Evolutionary conservation across 2,113 vertebrate species (phyloP).

Genomic region (Peucedramus taeniatus): DNA sequence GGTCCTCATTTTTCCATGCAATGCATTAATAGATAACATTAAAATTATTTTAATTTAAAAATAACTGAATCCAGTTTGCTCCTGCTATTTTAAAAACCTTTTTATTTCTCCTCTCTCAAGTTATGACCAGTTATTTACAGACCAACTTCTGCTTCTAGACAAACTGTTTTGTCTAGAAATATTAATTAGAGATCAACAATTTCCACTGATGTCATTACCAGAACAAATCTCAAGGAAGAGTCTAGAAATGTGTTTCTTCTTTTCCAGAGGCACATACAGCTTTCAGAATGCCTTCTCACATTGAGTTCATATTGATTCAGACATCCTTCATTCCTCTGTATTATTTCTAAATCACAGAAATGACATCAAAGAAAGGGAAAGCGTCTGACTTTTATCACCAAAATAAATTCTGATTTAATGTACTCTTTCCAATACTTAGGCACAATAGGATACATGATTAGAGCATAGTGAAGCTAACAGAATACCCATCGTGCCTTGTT

Average conservation of each 20-base stretch:
- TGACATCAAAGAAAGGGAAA: neutral
- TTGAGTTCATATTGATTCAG: neutral
- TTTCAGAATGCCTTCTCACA: neutral
- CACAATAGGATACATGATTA: constrained; percentile 3
- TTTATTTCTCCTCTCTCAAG: neutral
- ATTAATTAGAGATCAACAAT: neutral
- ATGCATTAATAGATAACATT: neutral
- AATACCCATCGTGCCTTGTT: constrained; percentile 19
- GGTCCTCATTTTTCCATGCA: neutral
- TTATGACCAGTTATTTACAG: neutral
- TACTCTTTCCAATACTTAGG: neutral
- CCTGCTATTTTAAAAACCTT: neutral
- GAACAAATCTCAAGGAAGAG: neutral
- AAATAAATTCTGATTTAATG: constrained; percentile 29
- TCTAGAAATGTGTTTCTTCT: neutral
- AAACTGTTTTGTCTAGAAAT: neutral
- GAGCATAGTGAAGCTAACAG: neutral
- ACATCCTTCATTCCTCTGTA: neutral
- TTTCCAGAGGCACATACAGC: neutral
- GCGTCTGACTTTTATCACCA: neutral
- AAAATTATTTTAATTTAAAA: neutral
- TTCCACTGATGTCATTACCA: neutral
- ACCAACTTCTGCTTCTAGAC: neutral
- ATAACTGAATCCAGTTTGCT: neutral
- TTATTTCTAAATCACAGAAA: constrained; percentile 8